Base-by-base conservation (phyloP, 2,113 vertebrate genomes). In the Nerophis lumbriciformis region DNA sequence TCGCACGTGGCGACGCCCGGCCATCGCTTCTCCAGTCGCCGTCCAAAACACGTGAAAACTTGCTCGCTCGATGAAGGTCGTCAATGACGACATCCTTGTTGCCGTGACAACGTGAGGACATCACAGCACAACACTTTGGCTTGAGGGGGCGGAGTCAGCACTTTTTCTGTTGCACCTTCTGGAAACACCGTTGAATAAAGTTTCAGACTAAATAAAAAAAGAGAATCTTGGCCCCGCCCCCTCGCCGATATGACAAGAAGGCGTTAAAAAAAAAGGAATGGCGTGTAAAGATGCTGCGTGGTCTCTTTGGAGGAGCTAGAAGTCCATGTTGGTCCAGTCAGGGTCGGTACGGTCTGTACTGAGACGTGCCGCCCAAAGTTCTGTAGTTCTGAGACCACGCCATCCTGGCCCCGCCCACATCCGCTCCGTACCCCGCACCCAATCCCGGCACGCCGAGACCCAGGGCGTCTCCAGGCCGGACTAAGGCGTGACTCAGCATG, bases 351-450 rank as follows among this genome's bases (percentile, higher is more conserved):
- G 90, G 92, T 75, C 76, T 73, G 66, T 87, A 83, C 65, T 90
- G 89, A 54, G 16, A 10, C 0, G 83, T 8, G 51, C 59, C 88
- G 55, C 87, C 82, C 38, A 91, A 91, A 12, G 93, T 95, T 66
- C 94, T 93, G 87, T 93, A 93, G 73, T 81, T 92, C 65, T 93
- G 94, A 55, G 90, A 65, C 38, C 82, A 68, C 0, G 83, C 14
- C 39, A 15, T 28, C 28, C 28, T 28, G 42, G 21, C 39, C 0
- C 42, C 37, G 3, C 70, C 70, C 42, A 66, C n/a, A 10, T 76
- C 83, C 19, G 77, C 54, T 50, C 88, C 82, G 0, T 75, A 72
- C 8, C 83, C 84, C 0, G 61, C 6, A 2, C 86, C 80, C 1
- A 67, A 21, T 16, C 71, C 75, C 72, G 67, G 80, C 8, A 48